phyloP scores from a whole-genome alignment of 2,113 vertebrate genomes.

The Hippopotamus amphibius region DNA sequence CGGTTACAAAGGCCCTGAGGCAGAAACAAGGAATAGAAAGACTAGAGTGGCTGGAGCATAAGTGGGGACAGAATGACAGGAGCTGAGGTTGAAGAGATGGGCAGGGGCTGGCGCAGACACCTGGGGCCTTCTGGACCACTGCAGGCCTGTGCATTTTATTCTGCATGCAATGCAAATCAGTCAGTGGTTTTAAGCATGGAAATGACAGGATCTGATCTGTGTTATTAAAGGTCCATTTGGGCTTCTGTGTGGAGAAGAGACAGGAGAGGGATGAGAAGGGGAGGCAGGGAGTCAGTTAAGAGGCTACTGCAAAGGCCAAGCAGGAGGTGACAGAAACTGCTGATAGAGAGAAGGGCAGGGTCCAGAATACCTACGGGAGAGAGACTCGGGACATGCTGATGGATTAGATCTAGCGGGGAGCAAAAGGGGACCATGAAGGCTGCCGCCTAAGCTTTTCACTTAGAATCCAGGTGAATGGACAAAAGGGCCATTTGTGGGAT shows the following conservation, averaged over 20 bases:
- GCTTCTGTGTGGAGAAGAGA: not conserved
- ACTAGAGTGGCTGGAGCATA: not conserved
- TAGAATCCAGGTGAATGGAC: not conserved
- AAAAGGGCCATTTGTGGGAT: not conserved
- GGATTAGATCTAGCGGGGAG: not conserved
- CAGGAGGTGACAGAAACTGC: not conserved
- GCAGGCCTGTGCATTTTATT: not conserved
- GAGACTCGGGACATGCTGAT: not conserved
- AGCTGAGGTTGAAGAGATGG: not conserved
- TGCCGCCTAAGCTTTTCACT: not conserved
- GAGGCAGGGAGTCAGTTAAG: not conserved
- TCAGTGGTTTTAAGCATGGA: not conserved
- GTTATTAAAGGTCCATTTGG: not conserved
- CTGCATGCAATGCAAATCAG: not conserved
- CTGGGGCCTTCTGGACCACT: not conserved
- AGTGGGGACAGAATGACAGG: not conserved
- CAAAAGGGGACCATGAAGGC: not conserved
- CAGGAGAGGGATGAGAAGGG: not conserved
- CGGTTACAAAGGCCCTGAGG: not conserved
- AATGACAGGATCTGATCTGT: not conserved
- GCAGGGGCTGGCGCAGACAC: not conserved
- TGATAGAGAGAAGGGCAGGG: not conserved
- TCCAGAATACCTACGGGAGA: not conserved
- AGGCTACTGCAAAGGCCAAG: not conserved
- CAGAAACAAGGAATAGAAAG: slow-evolving; percentile 7